These are phyloP conservation scores for Microctonus aethiopoides DNA, from an alignment of 2,888 invertebrate species.

Conservation along the genomic window DNA sequence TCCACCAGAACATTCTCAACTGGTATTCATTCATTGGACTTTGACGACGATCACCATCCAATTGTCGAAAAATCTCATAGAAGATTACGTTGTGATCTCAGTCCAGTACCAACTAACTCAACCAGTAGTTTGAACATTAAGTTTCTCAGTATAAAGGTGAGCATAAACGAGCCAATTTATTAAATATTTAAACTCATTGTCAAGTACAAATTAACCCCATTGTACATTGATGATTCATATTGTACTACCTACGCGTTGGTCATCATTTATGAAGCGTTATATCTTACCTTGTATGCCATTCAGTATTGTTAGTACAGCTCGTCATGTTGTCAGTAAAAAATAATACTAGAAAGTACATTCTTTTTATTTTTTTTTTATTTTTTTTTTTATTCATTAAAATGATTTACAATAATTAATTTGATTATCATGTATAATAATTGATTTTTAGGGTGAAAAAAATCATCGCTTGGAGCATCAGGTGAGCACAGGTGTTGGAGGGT, in stretches of 20 bases:
- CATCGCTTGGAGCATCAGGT: conserved; percentile 59
- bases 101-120: conserved; percentile 62
- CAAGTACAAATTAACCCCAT: not conserved
- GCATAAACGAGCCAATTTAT: not conserved
- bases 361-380: conserved; percentile 1
- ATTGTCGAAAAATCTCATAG: conserved; percentile 62
- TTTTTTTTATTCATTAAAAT: not conserved
- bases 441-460: conserved; percentile 56
- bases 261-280: not conserved
- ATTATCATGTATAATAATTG: not conserved
- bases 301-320: not conserved
- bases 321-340: not conserved
- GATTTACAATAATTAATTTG: not conserved
- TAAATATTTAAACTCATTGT: not conserved
- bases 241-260: conserved; percentile 11
- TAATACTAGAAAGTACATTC: not conserved
- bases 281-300: not conserved
- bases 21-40: conserved; percentile 54
- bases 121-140: conserved; percentile 60
- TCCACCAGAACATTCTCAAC: conserved; percentile 55
- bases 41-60: conserved; percentile 55
- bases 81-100: conserved; percentile 63
- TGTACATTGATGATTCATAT: conserved; percentile 9
- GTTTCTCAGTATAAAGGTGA: conserved; percentile 61
- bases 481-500: conserved; percentile 55